These are phyloP conservation scores for Acrobasis suavella DNA, from an alignment of 2,888 invertebrate species.

Conservation along the genomic window DNA sequence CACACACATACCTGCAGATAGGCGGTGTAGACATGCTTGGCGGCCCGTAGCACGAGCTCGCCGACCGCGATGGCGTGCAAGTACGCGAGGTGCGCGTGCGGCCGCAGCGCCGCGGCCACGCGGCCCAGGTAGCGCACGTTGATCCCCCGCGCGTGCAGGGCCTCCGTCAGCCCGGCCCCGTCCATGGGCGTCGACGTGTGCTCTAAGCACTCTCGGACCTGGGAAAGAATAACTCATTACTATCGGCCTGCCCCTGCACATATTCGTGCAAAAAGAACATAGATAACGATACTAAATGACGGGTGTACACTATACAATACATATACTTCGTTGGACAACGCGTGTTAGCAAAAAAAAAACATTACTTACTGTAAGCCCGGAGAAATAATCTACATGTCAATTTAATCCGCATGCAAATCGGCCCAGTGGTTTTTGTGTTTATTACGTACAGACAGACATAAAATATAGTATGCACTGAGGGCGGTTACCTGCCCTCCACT, in stretches of 20 bases:
- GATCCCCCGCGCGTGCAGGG: conserved; percentile 97
- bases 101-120: conserved; percentile 89
- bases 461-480: background rate
- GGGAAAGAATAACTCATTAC: background rate
- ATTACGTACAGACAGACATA: background rate
- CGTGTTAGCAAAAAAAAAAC: too few relatives aligned
- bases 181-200: conserved; percentile 97
- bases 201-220: conserved; percentile 95
- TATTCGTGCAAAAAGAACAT: too few relatives aligned
- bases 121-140: conserved; percentile 98
- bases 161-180: conserved; percentile 95
- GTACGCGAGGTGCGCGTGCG: conserved; percentile 92
- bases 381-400: too few relatives aligned
- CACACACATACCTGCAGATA: conserved; percentile 89
- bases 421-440: too few relatives aligned
- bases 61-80: conserved; percentile 93
- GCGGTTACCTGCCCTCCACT: too few relatives aligned
- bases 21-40: conserved; percentile 96
- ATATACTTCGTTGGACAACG: too few relatives aligned
- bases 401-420: too few relatives aligned
- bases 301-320: too few relatives aligned
- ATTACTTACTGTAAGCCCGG: too few relatives aligned
- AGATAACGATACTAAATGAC: too few relatives aligned
- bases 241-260: too few relatives aligned
- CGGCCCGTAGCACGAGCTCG: conserved; percentile 94